Conservation (phyloP, 2,113 vertebrate species). For the Platysteira castanea region DNA sequence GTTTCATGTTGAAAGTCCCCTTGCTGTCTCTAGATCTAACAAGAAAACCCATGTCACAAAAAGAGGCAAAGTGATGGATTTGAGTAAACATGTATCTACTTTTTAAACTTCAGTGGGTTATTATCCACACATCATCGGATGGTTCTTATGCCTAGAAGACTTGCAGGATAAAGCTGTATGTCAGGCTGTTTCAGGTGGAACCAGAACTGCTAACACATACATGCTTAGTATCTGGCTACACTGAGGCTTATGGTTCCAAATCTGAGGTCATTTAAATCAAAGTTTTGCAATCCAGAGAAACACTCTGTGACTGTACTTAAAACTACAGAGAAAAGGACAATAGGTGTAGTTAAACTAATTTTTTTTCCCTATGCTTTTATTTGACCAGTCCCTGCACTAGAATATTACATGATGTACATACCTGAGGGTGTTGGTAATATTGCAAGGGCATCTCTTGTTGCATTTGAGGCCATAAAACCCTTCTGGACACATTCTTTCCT, state of each 20-base stretch:
- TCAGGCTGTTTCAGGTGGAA: neutral
- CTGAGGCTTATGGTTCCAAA: neutral
- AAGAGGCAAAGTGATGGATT: neutral
- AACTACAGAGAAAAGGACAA: neutral
- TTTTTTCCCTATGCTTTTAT: neutral
- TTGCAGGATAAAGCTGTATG: neutral
- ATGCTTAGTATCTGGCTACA: neutral
- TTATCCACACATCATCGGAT: neutral
- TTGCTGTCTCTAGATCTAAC: constrained; percentile 5
- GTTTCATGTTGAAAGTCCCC: constrained; percentile 30
- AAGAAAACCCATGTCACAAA: neutral
- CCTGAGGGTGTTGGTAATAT: constrained; percentile 87
- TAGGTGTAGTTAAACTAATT: neutral
- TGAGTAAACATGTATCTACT: neutral
- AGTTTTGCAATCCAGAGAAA: neutral
- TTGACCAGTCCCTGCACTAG: neutral
- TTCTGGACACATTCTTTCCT: constrained; percentile 90
- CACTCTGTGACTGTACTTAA: neutral
- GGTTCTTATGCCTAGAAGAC: neutral
- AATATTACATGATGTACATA: constrained; percentile 7
- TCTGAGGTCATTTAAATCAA: neutral
- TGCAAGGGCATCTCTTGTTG: constrained; percentile 90
- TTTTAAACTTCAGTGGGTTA: neutral
- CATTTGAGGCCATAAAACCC: constrained; percentile 91
- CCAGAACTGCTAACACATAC: neutral